A percentile compares a stretch with the other conserved stretches of the same genome.
phyloP scores from a whole-genome alignment of 2,888 invertebrate species.

The Ophion ellenae region DNA sequence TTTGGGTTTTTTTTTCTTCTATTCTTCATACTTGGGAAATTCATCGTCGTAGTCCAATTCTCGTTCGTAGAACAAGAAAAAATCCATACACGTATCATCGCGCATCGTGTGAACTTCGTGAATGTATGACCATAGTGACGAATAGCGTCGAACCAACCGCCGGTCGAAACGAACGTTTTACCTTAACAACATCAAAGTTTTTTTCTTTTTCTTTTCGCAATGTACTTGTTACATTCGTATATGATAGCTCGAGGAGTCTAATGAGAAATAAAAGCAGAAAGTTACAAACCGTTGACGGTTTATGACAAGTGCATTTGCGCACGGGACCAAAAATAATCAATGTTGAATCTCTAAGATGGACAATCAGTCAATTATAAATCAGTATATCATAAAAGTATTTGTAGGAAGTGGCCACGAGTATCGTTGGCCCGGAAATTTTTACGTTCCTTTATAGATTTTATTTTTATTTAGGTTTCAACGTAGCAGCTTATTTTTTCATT shows the following conservation, averaged over 20 bases:
- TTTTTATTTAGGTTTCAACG: constrained; percentile 22
- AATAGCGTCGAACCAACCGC: not conserved
- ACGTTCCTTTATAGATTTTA: constrained; percentile 8
- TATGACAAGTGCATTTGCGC: not conserved
- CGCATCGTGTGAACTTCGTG: not conserved
- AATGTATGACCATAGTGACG: not conserved
- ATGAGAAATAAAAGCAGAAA: not conserved
- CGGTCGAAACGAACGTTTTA: not conserved
- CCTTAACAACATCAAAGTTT: constrained; percentile 11
- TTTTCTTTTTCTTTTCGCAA: not conserved
- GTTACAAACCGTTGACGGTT: not conserved
- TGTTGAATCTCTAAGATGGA: constrained; percentile 10
- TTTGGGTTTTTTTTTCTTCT: constrained; percentile 12
- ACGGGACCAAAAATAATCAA: constrained; percentile 18
- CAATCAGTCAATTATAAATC: not conserved
- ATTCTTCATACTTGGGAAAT: not conserved
- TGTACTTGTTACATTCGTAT: constrained; percentile 3
- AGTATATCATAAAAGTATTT: constrained; percentile 16
- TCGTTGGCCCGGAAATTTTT: not conserved
- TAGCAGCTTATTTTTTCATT: constrained; percentile 11
- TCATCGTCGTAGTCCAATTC: not conserved
- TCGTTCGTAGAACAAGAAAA: not conserved
- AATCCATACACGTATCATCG: not conserved
- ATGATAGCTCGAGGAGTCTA: constrained; percentile 16
- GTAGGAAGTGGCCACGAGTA: not conserved